These are phyloP conservation scores for Spheniscus mendiculus DNA, from an alignment of 2,113 vertebrate species.

Conservation along the genomic window DNA sequence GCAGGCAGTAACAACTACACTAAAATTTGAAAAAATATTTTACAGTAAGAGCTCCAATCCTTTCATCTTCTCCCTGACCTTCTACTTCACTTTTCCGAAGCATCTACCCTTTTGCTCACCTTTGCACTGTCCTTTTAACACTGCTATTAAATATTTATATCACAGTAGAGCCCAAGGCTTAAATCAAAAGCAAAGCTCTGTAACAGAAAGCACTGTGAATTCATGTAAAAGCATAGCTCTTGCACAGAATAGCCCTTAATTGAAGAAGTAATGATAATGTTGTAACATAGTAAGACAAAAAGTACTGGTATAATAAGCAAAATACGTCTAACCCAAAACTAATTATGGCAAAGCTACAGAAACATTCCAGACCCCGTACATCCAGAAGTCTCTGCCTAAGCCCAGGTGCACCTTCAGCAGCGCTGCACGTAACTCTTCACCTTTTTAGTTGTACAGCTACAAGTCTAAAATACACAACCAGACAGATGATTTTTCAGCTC, in stretches of 20 bases:
- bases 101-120: neutral
- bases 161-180: neutral
- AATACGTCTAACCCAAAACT: neutral
- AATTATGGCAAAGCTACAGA: neutral
- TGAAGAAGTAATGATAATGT: neutral
- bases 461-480: neutral
- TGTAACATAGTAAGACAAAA: accelerated
- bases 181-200: neutral
- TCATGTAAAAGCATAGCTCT: neutral
- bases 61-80: neutral
- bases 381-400: neutral
- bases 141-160: neutral
- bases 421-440: neutral
- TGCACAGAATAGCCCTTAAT: neutral
- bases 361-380: neutral
- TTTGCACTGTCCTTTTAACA: neutral
- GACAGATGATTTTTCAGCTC: neutral
- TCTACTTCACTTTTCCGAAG: neutral
- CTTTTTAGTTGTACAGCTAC: neutral
- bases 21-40: neutral
- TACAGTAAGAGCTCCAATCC: neutral
- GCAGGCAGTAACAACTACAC: neutral
- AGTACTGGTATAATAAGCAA: no score
- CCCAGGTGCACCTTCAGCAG: neutral
- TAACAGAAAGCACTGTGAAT: neutral